Evolutionary conservation across 2,888 invertebrate species (phyloP).

Genomic region (Drosophila pegasa): DNA sequence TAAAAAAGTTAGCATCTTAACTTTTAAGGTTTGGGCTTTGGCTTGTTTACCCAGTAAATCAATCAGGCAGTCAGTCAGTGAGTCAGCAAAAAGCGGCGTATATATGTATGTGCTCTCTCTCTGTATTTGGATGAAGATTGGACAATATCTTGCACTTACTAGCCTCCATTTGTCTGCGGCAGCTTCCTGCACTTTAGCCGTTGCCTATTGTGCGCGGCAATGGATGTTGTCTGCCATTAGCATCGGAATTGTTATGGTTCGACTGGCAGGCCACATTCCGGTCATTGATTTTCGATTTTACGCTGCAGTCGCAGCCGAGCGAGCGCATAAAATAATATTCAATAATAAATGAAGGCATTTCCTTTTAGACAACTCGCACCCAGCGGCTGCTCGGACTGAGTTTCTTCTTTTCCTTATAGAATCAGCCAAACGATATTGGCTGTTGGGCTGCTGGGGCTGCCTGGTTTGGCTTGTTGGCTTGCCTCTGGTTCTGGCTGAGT

Average conservation of each 20-base stretch:
- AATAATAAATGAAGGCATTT: slow-evolving; percentile 81
- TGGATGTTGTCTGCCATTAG: slow-evolving; percentile 58
- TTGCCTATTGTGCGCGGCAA: slow-evolving; percentile 53
- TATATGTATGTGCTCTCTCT: background rate
- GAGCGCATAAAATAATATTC: slow-evolving; percentile 79
- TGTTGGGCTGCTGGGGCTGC: slow-evolving; percentile 21
- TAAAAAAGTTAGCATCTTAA: background rate
- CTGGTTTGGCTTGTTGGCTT: slow-evolving; percentile 19
- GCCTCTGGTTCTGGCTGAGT: slow-evolving; percentile 50
- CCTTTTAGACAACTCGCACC: slow-evolving; percentile 48
- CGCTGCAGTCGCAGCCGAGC: slow-evolving; percentile 60
- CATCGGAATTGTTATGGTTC: slow-evolving; percentile 74
- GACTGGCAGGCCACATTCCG: slow-evolving; percentile 64
- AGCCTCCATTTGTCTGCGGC: slow-evolving; percentile 62
- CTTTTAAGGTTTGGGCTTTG: background rate
- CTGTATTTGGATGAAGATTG: slow-evolving; percentile 7
- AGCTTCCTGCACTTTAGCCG: slow-evolving; percentile 69
- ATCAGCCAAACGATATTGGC: slow-evolving; percentile 65
- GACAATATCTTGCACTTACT: slow-evolving; percentile 12
- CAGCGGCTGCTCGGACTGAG: slow-evolving; percentile 33
- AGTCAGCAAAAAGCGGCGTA: background rate
- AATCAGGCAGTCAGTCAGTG: background rate
- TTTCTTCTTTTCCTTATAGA: slow-evolving; percentile 64
- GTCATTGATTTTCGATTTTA: slow-evolving; percentile 79
- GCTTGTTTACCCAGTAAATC: background rate